Conservation (phyloP, 2,113 vertebrate species). For the Petroica traversi region DNA sequence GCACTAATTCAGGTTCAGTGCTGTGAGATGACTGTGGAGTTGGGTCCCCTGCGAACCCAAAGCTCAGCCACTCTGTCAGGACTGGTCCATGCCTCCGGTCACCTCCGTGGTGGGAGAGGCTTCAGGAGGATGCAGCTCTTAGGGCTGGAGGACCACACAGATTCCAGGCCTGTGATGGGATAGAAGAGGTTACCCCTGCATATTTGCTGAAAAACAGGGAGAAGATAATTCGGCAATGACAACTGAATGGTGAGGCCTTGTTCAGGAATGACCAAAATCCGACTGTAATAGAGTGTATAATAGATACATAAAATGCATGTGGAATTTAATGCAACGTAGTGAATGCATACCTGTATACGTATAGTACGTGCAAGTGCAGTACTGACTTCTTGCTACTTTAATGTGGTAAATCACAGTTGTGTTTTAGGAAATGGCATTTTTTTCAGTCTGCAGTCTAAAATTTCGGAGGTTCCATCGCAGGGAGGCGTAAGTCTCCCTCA, state of each 20-base stretch:
- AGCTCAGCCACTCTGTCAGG: not conserved
- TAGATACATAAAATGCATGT: constrained; percentile 63
- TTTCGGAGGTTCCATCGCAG: not conserved
- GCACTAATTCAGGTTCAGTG: not conserved
- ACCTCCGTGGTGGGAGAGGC: not conserved
- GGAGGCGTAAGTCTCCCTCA: not conserved
- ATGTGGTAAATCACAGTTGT: constrained; percentile 47
- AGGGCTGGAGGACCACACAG: not conserved
- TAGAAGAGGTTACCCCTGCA: constrained; percentile 6
- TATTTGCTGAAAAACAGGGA: not conserved
- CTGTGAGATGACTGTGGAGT: not conserved
- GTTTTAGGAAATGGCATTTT: constrained; percentile 27
- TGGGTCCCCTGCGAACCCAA: not conserved
- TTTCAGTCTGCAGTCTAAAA: not conserved
- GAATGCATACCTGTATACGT: constrained; percentile 37
- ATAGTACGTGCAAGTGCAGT: constrained; percentile 37
- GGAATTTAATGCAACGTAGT: constrained; percentile 50
- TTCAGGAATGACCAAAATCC: constrained; percentile 66
- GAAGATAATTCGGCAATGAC: constrained; percentile 13
- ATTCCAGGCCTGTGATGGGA: not conserved
- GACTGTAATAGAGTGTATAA: constrained; percentile 50
- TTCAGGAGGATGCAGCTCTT: not conserved
- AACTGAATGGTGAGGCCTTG: constrained; percentile 48
- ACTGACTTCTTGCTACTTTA: constrained; percentile 45
- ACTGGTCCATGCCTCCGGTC: not conserved